Percentiles rank a stretch among this genome's conserved stretches.
phyloP scores from a whole-genome alignment of 2,113 vertebrate genomes.

The Pterocles orientalis region DNA sequence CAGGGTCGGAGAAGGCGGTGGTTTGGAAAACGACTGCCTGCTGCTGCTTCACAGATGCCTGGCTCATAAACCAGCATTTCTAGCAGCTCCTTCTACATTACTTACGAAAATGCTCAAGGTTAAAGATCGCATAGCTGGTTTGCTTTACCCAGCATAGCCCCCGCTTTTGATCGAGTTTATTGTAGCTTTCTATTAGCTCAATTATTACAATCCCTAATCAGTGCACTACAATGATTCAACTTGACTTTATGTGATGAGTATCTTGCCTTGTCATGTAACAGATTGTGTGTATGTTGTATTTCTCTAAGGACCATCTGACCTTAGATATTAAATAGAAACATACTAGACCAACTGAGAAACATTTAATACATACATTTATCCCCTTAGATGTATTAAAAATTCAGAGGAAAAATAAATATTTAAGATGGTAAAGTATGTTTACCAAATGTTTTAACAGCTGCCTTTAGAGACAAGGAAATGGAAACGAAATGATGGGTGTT shows the following conservation, averaged over 20 bases:
- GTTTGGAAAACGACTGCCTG: neutral
- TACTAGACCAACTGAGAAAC: constrained; percentile 82
- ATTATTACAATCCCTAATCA: constrained; percentile 67
- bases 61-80: neutral
- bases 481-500: constrained; percentile 69
- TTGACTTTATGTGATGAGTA: constrained; percentile 77
- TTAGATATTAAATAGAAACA: constrained; percentile 82
- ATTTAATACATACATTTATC: constrained; percentile 80
- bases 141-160: neutral
- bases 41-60: neutral
- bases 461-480: constrained; percentile 74
- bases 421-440: constrained; percentile 82
- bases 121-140: constrained; percentile 19
- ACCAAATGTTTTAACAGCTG: constrained; percentile 81
- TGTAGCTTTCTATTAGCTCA: constrained; percentile 54
- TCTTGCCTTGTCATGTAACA: constrained; percentile 82
- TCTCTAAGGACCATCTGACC: constrained; percentile 84
- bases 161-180: neutral
- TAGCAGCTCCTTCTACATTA: neutral
- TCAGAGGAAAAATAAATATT: constrained; percentile 85
- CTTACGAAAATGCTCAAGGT: neutral
- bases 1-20: accelerated
- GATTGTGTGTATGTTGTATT: constrained; percentile 83
- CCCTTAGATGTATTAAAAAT: constrained; percentile 80
- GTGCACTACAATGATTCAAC: constrained; percentile 71